Conservation (phyloP, 2,797 vertebrate genomes). For the Odontamblyopus lacepedii region DNA sequence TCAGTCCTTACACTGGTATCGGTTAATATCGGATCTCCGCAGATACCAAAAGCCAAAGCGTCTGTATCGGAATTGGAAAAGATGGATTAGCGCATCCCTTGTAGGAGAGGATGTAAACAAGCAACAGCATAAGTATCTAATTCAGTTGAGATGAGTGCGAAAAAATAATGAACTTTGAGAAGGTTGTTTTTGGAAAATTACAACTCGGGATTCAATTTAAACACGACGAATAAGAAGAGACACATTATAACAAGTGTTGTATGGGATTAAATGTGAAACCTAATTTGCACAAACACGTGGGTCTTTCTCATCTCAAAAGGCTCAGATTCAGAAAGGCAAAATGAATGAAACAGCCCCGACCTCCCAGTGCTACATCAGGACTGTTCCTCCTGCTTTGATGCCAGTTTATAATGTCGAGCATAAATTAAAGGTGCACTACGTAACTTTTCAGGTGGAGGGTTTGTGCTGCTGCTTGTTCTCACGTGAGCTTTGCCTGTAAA, state of each 20-base stretch:
- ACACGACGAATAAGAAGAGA: background rate
- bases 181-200: background rate
- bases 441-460: background rate
- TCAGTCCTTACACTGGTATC: too few relatives aligned
- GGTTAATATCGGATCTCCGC: too few relatives aligned
- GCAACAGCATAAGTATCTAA: background rate
- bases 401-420: background rate
- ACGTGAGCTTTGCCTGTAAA: too few relatives aligned
- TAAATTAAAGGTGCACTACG: background rate
- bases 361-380: conserved; percentile 55
- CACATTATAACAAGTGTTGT: background rate
- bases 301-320: conserved; percentile 29
- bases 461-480: background rate
- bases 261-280: conserved; percentile 30
- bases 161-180: background rate
- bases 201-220: background rate
- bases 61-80: too few relatives aligned
- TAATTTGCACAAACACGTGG: conserved; percentile 36
- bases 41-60: too few relatives aligned
- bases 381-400: conserved; percentile 33
- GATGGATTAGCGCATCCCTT: too few relatives aligned
- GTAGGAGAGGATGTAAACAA: too few relatives aligned
- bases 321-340: conserved; percentile 34
- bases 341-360: conserved; percentile 13
- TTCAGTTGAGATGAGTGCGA: background rate